Percentiles rank a stretch among this genome's conserved stretches.
Evolutionary conservation across 1,140 invertebrate genomes (phyloP).

Genomic region (Heterodera carotae): DNA sequence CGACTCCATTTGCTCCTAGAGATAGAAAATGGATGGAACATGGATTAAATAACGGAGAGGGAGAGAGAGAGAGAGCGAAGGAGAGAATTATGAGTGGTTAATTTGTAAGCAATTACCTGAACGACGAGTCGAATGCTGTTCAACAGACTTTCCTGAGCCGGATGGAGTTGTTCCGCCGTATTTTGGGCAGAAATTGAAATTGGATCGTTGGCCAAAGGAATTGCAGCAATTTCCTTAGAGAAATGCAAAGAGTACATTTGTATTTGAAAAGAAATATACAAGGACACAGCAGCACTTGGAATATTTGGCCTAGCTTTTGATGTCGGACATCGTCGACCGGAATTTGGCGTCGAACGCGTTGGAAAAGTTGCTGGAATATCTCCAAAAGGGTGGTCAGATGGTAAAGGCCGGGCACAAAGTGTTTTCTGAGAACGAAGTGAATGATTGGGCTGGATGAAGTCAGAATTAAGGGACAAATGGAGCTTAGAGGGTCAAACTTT

Average conservation of each 20-base stretch:
- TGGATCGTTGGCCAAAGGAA: constrained; percentile 56
- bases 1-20: constrained; percentile 50
- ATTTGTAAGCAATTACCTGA: too few species aligned
- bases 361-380: constrained; percentile 58
- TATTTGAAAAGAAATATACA: constrained; percentile 1
- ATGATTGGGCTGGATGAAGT: too few species aligned
- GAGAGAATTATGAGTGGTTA: not conserved
- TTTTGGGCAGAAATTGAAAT: constrained; percentile 48
- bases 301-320: constrained; percentile 39
- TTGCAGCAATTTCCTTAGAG: constrained; percentile 55
- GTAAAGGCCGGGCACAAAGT: constrained; percentile 56
- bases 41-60: too few species aligned
- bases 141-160: constrained; percentile 61
- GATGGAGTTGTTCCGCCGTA: constrained; percentile 38
- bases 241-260: not conserved
- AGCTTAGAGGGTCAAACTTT: constrained; percentile 13
- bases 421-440: constrained; percentile 32
- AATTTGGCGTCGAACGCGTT: constrained; percentile 48
- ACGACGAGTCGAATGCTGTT: constrained; percentile 50
- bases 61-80: too few species aligned
- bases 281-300: constrained; percentile 24
- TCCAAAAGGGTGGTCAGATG: constrained; percentile 61
- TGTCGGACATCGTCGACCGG: constrained; percentile 47
- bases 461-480: too few species aligned
- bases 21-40: constrained; percentile 19